Conservation (phyloP, 2,888 invertebrate species). For the Syritta pipiens region DNA sequence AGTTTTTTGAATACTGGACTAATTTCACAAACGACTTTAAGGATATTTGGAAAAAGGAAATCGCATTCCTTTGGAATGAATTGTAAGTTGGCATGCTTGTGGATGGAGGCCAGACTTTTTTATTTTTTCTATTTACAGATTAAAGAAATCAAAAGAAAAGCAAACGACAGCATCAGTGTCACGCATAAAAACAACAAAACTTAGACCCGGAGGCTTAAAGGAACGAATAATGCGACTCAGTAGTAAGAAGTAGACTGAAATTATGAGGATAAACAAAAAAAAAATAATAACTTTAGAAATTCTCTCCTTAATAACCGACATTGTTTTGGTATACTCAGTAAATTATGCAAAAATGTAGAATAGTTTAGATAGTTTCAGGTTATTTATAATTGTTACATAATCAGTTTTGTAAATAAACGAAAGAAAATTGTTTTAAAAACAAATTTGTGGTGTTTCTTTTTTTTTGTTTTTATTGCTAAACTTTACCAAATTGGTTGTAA, state of each 20-base stretch:
- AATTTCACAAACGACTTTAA: constrained; percentile 96
- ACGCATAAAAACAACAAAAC: constrained; percentile 74
- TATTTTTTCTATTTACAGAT: constrained; percentile 69
- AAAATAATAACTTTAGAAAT: too few species aligned
- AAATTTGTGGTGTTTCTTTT: neutral
- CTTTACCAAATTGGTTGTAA: constrained; percentile 3
- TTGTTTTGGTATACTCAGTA: constrained; percentile 40
- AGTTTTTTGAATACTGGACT: constrained; percentile 94
- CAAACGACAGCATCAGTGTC: constrained; percentile 73
- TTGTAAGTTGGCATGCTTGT: constrained; percentile 81
- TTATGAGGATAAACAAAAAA: constrained; percentile 3
- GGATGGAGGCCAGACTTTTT: neutral
- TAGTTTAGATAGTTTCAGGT: constrained; percentile 40
- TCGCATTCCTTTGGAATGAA: constrained; percentile 90
- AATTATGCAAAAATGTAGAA: constrained; percentile 25
- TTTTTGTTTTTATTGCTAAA: too few species aligned
- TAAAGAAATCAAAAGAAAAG: constrained; percentile 77
- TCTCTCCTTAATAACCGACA: neutral
- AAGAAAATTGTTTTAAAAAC: constrained; percentile 3
- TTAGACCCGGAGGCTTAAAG: constrained; percentile 77
- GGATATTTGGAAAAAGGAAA: constrained; percentile 96
- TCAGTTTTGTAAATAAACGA: constrained; percentile 52
- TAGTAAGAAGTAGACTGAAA: constrained; percentile 73
- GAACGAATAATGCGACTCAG: constrained; percentile 77
- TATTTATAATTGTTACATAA: constrained; percentile 56